A percentile compares a stretch with the other conserved stretches of the same genome.
These are phyloP conservation scores for Tryphoninae sp. DNA, from an alignment of 2,888 invertebrate genomes.

Conservation along the genomic window DNA sequence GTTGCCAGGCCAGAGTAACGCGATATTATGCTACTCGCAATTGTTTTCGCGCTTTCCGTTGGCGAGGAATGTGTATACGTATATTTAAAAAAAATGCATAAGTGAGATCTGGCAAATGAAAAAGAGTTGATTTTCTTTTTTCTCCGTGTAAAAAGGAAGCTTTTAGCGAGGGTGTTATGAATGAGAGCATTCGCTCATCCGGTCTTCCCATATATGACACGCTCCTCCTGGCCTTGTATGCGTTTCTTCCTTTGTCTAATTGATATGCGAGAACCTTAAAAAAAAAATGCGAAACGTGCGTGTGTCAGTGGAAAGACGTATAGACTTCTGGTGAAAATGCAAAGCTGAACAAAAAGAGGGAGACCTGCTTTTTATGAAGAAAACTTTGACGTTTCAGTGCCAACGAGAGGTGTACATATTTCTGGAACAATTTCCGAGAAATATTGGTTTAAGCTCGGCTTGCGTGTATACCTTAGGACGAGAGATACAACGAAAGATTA, in stretches of 20 bases:
- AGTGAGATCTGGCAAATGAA: conserved; percentile 33
- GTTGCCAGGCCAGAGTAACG: not conserved
- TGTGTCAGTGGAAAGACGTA: not conserved
- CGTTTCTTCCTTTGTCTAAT: conserved; percentile 51
- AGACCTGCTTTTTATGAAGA: conserved; percentile 23
- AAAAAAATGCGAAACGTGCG: conserved; percentile 32
- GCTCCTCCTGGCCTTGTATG: conserved; percentile 46
- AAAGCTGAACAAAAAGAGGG: not conserved
- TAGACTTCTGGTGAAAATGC: conserved; percentile 1
- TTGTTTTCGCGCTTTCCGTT: not conserved
- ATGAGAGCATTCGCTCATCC: conserved; percentile 34
- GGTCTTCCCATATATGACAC: conserved; percentile 29
- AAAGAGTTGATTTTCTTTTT: conserved; percentile 24
- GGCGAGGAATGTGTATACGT: not conserved
- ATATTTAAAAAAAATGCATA: too few relatives aligned
- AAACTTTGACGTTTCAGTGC: conserved; percentile 18
- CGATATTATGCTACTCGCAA: not conserved
- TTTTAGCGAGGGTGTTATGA: conserved; percentile 45
- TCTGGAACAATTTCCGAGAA: conserved; percentile 38
- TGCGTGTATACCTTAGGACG: conserved; percentile 2
- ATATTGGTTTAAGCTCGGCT: conserved; percentile 37
- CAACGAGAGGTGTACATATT: conserved; percentile 21
- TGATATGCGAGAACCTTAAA: conserved; percentile 39
- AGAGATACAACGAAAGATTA: not conserved
- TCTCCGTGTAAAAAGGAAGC: conserved; percentile 22